phyloP scores from a whole-genome alignment of 1,140 invertebrate genomes.

The Pectinophora gossypiella region DNA sequence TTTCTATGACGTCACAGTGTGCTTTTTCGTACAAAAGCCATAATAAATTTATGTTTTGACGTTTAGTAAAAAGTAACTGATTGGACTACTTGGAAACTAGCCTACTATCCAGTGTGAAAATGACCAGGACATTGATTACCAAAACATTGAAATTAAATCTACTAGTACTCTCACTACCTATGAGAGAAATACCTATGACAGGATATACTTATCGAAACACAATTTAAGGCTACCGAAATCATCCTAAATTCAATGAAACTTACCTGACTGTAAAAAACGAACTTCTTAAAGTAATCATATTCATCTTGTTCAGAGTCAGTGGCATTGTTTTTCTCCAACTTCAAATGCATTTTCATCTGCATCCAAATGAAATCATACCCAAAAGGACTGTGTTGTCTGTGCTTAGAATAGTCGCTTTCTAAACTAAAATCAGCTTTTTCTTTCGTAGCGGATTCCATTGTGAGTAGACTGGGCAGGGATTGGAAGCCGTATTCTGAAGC shows the following conservation, averaged over 20 bases:
- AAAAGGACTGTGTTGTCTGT: conserved; percentile 88
- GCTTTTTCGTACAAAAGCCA: too few relatives aligned
- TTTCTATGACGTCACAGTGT: too few relatives aligned
- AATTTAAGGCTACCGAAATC: background rate
- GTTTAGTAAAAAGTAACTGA: too few relatives aligned
- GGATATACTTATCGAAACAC: background rate
- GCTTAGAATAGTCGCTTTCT: conserved; percentile 73
- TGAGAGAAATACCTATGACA: too few relatives aligned
- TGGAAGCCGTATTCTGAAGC: conserved; percentile 97
- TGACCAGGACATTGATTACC: too few relatives aligned
- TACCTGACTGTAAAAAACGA: conserved; percentile 86
- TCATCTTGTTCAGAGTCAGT: background rate
- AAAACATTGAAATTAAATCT: too few relatives aligned
- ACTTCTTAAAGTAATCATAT: conserved; percentile 71
- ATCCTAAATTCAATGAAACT: conserved; percentile 8
- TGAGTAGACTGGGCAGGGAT: conserved; percentile 84
- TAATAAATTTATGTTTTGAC: too few relatives aligned
- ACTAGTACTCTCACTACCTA: too few relatives aligned
- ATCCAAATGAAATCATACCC: conserved; percentile 80
- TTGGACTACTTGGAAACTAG: too few relatives aligned
- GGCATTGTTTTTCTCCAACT: conserved; percentile 58
- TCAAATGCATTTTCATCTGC: conserved; percentile 78
- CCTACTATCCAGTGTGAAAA: too few relatives aligned
- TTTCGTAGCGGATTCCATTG: conserved; percentile 76
- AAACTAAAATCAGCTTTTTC: conserved; percentile 77